Base-by-base conservation (phyloP, 53 echinoderm and acorn worm genomes). In the Holothuria leucospilota region DNA sequence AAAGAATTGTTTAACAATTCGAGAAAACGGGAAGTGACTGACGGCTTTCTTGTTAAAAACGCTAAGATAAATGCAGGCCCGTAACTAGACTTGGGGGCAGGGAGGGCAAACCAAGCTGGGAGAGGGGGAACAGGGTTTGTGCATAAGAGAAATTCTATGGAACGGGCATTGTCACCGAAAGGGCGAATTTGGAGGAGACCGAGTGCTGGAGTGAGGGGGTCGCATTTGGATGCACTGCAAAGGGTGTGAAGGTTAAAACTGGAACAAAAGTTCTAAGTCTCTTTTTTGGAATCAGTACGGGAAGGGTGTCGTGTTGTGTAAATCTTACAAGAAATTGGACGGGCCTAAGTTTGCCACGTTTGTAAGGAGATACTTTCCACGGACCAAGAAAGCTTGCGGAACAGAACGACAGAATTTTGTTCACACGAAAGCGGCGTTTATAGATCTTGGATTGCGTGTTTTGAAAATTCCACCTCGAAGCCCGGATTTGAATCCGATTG, bases 211-310 rank as follows among this genome's bases (percentile, higher is more conserved):
- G 64, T 63, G 64, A 63, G 64, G 23, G 64, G 5, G 23, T 63
- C 11, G 64, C 64, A 63, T 5, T 63, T 63, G n/a, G 64, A 63
- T 63, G n/a, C 64, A 63, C 64, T 63, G n/a, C 64, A n/a, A 63
- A 63, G 64, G 64, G 64, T n/a, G 26, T 7, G 5, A 63, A 63
- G 5, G 64, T n/a, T 7, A 63, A 12, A 26, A 63, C 23, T 26
- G n/a, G 64, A 26, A 26, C 11, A 6, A 63, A 24, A 63, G 64
- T 63, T 63, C 64, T 63, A 4, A 6, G 12, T n/a, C 64, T 63
- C 26, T 63, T 63, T 6, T 5, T 63, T 24, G 64, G 6, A 24
- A 63, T 63, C 42, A 42, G 42, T 63, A 63, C 26, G 26, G 64
- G 6, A 63, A 63, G 26, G 64, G 64, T 63, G 64, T 63, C 12